A percentile compares a stretch with the other conserved stretches of the same genome.
Conservation (phyloP, 2,797 vertebrate species). For the Sebastes itinus region DNA sequence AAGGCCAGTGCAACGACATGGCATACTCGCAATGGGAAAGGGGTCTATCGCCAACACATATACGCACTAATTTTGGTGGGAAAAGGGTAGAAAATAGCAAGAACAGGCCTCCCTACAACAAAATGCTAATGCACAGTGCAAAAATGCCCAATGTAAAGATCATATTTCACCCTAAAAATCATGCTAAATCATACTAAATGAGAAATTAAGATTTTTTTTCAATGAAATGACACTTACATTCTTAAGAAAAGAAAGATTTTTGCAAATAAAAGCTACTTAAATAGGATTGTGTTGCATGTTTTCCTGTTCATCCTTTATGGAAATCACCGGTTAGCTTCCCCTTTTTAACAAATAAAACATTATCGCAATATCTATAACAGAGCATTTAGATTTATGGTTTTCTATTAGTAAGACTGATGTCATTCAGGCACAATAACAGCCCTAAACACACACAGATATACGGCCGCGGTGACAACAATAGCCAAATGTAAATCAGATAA, state of each 20-base stretch:
- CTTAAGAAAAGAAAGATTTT: not conserved
- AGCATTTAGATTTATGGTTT: slow-evolving; percentile 35
- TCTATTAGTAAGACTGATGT: slow-evolving; percentile 37
- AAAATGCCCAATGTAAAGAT: too few species aligned
- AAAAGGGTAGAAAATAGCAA: not conserved
- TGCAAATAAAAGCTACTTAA: not conserved
- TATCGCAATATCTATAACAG: not conserved
- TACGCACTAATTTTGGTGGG: too few species aligned
- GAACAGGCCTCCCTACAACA: not conserved
- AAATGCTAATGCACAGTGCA: not conserved
- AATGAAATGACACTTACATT: not conserved
- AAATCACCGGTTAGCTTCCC: not conserved
- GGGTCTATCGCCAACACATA: too few species aligned
- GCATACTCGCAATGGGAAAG: too few species aligned
- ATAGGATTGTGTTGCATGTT: not conserved
- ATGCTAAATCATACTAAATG: not conserved
- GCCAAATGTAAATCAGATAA: slow-evolving; percentile 77
- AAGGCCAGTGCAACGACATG: too few species aligned
- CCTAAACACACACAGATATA: slow-evolving; percentile 22
- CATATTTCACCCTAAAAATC: not conserved
- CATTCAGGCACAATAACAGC: slow-evolving; percentile 31
- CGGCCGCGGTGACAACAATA: slow-evolving; percentile 48
- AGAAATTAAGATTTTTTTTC: not conserved
- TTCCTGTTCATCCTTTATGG: not conserved
- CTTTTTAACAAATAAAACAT: not conserved